A percentile compares a stretch with the other conserved stretches of the same genome.
Conservation (phyloP, 2,888 invertebrate species). For the Endotricha flammealis region DNA sequence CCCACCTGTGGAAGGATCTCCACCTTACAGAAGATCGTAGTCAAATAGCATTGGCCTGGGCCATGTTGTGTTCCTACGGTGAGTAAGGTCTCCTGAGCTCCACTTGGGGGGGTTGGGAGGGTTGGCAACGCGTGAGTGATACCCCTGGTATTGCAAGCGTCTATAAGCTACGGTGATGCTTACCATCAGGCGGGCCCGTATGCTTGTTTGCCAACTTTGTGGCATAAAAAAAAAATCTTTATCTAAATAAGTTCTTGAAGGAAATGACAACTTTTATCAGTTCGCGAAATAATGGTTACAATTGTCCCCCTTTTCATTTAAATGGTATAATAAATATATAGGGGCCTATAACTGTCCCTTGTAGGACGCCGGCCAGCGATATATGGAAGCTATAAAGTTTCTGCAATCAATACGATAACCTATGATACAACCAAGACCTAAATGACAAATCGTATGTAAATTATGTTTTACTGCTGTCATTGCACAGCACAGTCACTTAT, state of each 20-base stretch:
- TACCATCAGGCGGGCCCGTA: no score
- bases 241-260: conserved; percentile 2
- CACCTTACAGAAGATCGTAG: no score
- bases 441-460: conserved; percentile 32
- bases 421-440: conserved; percentile 37
- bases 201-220: no score
- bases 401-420: conserved; percentile 47
- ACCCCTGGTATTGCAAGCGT: no score
- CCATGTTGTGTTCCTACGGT: no score
- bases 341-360: conserved; percentile 24
- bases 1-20: no score
- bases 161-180: no score
- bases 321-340: conserved; percentile 12
- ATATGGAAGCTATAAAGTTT: conserved; percentile 22
- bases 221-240: no score
- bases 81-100: no score
- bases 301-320: conserved; percentile 15
- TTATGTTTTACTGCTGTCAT: conserved; percentile 21
- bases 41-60: no score
- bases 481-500: not conserved
- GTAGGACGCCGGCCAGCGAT: conserved; percentile 24
- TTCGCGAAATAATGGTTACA: conserved; percentile 9
- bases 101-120: no score
- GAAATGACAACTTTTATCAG: conserved; percentile 12
- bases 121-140: no score